Conservation (phyloP, 2,113 vertebrate genomes). For the Rallus limicola region DNA sequence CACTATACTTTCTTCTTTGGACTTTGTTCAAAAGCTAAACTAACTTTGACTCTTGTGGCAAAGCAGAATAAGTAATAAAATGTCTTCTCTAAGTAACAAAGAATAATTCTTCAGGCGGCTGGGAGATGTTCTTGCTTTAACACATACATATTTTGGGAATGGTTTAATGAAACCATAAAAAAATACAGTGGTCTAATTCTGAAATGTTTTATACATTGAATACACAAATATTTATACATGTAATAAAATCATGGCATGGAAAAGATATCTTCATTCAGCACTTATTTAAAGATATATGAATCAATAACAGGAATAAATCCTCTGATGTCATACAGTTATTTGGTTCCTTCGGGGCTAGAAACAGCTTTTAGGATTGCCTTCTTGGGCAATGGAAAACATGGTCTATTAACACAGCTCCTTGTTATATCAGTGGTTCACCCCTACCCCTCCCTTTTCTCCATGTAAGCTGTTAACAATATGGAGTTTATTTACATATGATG, state of each 20-base stretch:
- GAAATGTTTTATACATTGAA: conserved; percentile 2
- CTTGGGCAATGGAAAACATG: not conserved
- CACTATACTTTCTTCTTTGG: not conserved
- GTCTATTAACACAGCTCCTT: not conserved
- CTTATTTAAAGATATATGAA: not conserved
- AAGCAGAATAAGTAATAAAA: conserved; percentile 25
- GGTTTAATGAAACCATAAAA: conserved; percentile 31
- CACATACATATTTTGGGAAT: not conserved
- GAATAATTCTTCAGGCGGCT: not conserved
- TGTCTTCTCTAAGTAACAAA: not conserved
- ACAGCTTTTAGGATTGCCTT: not conserved
- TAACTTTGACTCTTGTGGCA: not conserved
- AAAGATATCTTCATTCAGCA: not conserved
- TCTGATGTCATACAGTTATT: not conserved
- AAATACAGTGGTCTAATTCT: not conserved
- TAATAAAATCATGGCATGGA: not conserved
- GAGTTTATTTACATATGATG: not conserved
- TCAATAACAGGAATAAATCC: not conserved
- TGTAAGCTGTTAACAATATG: not conserved
- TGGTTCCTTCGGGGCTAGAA: not conserved
- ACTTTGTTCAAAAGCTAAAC: not conserved
- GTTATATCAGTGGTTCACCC: not conserved
- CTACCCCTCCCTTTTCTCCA: not conserved
- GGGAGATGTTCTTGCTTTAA: not conserved
- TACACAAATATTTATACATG: not conserved